Percentiles rank a stretch among this genome's conserved stretches.
Conservation (phyloP, 1,140 invertebrate species). For the Fopius arisanus region DNA sequence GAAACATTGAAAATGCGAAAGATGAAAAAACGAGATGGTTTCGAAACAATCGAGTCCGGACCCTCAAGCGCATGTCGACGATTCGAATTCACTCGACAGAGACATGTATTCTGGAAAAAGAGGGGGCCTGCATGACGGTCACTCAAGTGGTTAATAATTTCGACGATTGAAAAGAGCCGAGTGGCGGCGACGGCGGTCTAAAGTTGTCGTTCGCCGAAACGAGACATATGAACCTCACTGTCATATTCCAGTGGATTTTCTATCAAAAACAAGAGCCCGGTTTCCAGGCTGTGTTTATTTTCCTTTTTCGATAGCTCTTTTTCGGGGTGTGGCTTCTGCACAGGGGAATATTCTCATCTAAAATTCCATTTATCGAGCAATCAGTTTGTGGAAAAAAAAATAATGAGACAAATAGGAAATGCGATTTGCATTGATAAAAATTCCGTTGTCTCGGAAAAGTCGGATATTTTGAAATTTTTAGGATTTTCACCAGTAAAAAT, state of each 20-base stretch:
- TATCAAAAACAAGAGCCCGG: neutral
- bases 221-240: constrained; percentile 24
- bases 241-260: neutral
- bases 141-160: constrained; percentile 40
- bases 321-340: neutral
- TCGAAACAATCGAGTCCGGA: neutral
- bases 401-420: too few relatives aligned
- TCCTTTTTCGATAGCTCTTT: neutral
- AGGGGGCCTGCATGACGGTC: constrained; percentile 17
- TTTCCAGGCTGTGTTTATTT: neutral
- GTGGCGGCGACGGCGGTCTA: constrained; percentile 27
- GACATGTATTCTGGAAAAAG: neutral
- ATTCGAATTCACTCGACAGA: neutral
- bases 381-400: too few relatives aligned
- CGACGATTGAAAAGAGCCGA: constrained; percentile 28
- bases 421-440: too few relatives aligned
- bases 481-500: too few relatives aligned
- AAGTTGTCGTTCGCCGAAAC: constrained; percentile 32
- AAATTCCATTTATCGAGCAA: too few relatives aligned
- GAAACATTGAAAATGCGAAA: neutral
- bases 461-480: too few relatives aligned
- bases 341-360: neutral
- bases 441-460: too few relatives aligned
- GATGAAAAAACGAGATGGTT: neutral
- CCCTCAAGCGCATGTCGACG: constrained; percentile 17